Conservation (phyloP, 2,888 invertebrate species). For the Ligdia adustata region DNA sequence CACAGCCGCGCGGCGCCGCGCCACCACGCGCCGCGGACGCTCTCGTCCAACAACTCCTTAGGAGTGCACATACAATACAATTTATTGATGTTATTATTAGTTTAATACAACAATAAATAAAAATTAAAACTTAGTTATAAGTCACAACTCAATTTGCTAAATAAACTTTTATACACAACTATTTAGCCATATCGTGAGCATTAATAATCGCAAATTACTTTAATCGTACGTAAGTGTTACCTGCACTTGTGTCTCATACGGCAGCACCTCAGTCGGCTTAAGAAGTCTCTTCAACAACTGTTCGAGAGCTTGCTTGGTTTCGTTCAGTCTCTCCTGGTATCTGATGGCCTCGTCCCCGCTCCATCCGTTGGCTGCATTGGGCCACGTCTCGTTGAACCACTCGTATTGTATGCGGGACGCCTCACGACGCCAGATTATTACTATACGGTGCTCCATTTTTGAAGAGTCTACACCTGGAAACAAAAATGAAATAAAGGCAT, state of each 20-base stretch:
- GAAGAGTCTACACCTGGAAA: conserved; percentile 65
- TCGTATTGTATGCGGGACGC: conserved; percentile 94
- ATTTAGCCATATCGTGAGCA: too few relatives aligned
- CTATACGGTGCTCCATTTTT: conserved; percentile 88
- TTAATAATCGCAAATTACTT: too few relatives aligned
- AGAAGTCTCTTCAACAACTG: conserved; percentile 88
- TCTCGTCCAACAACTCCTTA: conserved; percentile 92
- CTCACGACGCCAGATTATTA: conserved; percentile 95
- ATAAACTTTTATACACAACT: too few relatives aligned
- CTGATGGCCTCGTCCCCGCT: conserved; percentile 55
- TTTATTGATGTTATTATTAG: too few relatives aligned
- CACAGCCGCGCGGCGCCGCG: conserved; percentile 75
- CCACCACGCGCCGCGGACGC: conserved; percentile 88
- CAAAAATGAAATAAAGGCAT: too few relatives aligned
- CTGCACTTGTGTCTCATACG: conserved; percentile 91
- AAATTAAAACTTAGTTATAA: too few relatives aligned
- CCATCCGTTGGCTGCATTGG: conserved; percentile 57
- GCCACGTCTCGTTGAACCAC: conserved; percentile 92
- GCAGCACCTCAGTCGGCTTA: conserved; percentile 88
- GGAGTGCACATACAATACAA: too few relatives aligned
- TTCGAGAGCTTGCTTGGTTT: conserved; percentile 89
- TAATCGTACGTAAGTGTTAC: too few relatives aligned
- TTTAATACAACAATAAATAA: too few relatives aligned
- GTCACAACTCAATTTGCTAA: too few relatives aligned
- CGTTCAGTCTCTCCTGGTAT: conserved; percentile 83